These are phyloP conservation scores for Didymodactylos carnosus DNA, from an alignment of 2,888 invertebrate genomes.

Conservation along the genomic window DNA sequence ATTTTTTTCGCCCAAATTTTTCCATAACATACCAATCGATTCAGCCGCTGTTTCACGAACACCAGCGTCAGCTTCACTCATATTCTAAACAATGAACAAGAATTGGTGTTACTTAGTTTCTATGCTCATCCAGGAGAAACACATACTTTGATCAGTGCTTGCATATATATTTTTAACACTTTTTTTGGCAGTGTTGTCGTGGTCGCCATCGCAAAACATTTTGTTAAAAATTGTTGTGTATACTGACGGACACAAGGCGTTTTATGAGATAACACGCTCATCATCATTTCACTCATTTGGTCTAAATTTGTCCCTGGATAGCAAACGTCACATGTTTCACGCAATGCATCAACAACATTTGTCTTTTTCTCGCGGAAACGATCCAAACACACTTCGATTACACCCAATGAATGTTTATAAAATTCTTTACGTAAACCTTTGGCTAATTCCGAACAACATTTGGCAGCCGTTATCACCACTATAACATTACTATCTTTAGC, in stretches of 20 bases:
- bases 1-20: slow-evolving; percentile 83
- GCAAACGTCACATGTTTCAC: slow-evolving; percentile 73
- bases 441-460: slow-evolving; percentile 61
- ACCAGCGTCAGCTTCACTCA: slow-evolving; percentile 50
- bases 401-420: slow-evolving; percentile 49
- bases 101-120: too few species aligned
- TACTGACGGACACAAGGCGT: slow-evolving; percentile 36
- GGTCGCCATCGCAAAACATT: slow-evolving; percentile 60
- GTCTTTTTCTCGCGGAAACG: slow-evolving; percentile 94
- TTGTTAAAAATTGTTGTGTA: slow-evolving; percentile 53
- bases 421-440: slow-evolving; percentile 68
- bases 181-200: slow-evolving; percentile 64
- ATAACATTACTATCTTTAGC: slow-evolving; percentile 85
- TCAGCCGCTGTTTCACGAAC: slow-evolving; percentile 79
- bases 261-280: slow-evolving; percentile 53
- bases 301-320: slow-evolving; percentile 50
- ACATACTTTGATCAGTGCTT: slow-evolving; percentile 49
- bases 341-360: slow-evolving; percentile 60
- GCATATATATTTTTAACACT: slow-evolving; percentile 58
- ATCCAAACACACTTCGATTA: slow-evolving; percentile 50
- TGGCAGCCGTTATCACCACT: slow-evolving; percentile 63
- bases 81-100: slow-evolving; percentile 21
- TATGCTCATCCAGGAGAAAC: too few species aligned
- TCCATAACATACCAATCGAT: slow-evolving; percentile 77
- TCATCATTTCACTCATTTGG: slow-evolving; percentile 49